Conservation (phyloP, 2,888 invertebrate genomes). For the Phlogophora meticulosa region DNA sequence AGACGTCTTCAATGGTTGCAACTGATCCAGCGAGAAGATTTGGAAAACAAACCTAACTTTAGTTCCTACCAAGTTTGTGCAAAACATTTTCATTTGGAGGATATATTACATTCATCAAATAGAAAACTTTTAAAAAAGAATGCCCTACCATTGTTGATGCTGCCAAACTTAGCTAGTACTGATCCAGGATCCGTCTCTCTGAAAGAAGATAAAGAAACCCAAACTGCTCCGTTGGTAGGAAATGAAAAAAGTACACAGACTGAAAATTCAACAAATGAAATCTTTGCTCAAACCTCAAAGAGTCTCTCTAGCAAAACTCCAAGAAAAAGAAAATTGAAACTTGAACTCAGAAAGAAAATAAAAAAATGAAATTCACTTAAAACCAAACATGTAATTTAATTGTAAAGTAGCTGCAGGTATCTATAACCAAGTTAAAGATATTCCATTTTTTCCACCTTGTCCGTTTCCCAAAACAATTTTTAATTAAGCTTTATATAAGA, state of each 20-base stretch:
- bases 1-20: slow-evolving; percentile 56
- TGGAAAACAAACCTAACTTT: slow-evolving; percentile 57
- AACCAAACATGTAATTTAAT: slow-evolving; percentile 7
- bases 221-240: slow-evolving; percentile 19
- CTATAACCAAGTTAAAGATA: no score
- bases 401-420: slow-evolving; percentile 1
- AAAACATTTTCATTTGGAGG: slow-evolving; percentile 55
- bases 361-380: neutral
- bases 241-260: no score
- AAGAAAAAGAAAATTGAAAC: no score
- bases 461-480: no score
- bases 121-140: slow-evolving; percentile 53
- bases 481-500: no score
- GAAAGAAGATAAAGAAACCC: slow-evolving; percentile 42
- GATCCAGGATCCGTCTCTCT: slow-evolving; percentile 18
- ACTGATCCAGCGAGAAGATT: slow-evolving; percentile 59
- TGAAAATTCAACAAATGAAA: no score
- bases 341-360: no score
- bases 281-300: no score
- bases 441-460: no score
- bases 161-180: slow-evolving; percentile 44
- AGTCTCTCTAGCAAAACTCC: no score
- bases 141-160: slow-evolving; percentile 55
- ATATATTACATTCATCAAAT: slow-evolving; percentile 20
- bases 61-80: slow-evolving; percentile 56